These are phyloP conservation scores for Sepioteuthis lessoniana DNA, from an alignment of 2,888 invertebrate species.

Conservation along the genomic window DNA sequence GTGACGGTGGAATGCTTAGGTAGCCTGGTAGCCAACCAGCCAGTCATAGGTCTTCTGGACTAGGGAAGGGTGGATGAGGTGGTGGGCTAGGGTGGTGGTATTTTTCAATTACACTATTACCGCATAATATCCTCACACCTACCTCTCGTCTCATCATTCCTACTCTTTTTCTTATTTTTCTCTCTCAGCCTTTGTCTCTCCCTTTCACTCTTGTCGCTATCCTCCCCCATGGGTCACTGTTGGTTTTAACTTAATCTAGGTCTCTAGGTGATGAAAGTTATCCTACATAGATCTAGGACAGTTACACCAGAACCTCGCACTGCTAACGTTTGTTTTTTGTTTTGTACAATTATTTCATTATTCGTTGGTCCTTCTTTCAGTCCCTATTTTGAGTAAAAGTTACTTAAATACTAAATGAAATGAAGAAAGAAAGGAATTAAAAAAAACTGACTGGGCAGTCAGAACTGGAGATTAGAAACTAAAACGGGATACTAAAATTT, in stretches of 20 bases:
- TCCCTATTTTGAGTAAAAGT: background rate
- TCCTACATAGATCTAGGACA: background rate
- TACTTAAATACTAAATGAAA: too few relatives aligned
- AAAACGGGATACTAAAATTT: too few relatives aligned
- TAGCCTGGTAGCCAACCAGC: background rate
- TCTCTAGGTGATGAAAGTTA: conserved; percentile 33
- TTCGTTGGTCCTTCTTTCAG: background rate
- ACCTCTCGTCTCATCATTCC: background rate
- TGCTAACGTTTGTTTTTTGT: background rate
- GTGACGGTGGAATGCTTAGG: conserved; percentile 33
- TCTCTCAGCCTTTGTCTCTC: background rate
- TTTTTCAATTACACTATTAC: background rate
- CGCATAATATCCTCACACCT: background rate
- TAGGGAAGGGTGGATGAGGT: background rate
- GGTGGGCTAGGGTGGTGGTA: background rate
- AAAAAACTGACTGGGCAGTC: too few relatives aligned
- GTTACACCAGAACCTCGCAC: background rate
- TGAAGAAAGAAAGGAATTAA: too few relatives aligned
- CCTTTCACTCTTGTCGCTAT: background rate
- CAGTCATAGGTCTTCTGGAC: conserved; percentile 33
- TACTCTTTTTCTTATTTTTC: background rate
- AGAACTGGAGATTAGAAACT: too few relatives aligned
- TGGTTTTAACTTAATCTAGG: conserved; percentile 33
- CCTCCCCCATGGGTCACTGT: background rate
- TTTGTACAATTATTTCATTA: too few relatives aligned